These are phyloP conservation scores for Pomatorhinus ruficollis DNA, from an alignment of 2,113 vertebrate species.

Conservation along the genomic window DNA sequence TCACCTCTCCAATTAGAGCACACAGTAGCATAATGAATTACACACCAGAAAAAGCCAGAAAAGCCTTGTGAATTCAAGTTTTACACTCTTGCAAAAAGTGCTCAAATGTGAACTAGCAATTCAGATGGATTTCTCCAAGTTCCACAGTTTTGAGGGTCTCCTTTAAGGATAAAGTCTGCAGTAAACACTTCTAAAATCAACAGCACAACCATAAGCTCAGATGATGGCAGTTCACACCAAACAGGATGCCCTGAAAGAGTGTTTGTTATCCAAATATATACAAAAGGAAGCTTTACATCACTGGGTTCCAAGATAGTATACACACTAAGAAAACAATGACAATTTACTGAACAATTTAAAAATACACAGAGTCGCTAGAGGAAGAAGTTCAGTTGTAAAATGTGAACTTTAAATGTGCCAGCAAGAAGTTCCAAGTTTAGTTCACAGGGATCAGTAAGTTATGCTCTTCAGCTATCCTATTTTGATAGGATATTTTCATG, in stretches of 20 bases:
- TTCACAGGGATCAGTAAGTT: not conserved
- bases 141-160: not conserved
- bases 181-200: not conserved
- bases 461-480: not conserved
- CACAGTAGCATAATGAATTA: not conserved
- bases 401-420: not conserved
- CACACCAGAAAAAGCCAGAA: not conserved
- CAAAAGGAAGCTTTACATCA: not conserved
- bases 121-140: not conserved
- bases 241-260: not conserved
- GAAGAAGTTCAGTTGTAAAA: not conserved
- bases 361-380: not conserved
- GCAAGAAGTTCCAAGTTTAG: not conserved
- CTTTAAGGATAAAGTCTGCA: not conserved
- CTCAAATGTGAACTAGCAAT: not conserved
- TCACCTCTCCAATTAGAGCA: not conserved
- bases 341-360: not conserved
- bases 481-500: fast-evolving
- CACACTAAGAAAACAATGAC: not conserved
- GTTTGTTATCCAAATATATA: not conserved
- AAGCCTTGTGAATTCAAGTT: not conserved
- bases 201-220: not conserved
- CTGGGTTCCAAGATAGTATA: not conserved
- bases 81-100: not conserved
- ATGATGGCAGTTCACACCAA: not conserved